A percentile compares a stretch with the other conserved stretches of the same genome.
These are phyloP conservation scores for Campoplex nolae DNA, from an alignment of 2,888 invertebrate genomes.

Conservation along the genomic window DNA sequence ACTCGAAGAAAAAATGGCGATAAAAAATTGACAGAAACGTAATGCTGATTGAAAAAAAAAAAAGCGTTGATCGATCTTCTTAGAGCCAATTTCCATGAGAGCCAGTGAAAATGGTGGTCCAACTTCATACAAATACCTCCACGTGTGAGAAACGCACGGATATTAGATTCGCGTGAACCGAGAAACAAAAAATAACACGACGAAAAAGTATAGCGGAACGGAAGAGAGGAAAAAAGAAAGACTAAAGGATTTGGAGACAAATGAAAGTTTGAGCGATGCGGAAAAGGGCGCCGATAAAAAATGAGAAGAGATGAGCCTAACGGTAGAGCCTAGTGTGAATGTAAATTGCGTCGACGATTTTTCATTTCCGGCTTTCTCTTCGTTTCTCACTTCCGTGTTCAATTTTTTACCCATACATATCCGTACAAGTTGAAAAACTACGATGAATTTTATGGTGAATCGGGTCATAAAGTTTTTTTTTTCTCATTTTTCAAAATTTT, in stretches of 20 bases:
- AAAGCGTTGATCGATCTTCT: background rate
- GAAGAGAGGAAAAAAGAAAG: background rate
- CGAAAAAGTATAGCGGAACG: constrained; percentile 2
- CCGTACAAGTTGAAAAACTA: background rate
- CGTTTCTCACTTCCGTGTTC: background rate
- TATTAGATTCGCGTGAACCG: background rate
- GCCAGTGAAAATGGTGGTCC: background rate
- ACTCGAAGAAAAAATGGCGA: background rate
- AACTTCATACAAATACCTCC: background rate
- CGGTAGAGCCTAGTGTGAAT: constrained; percentile 14
- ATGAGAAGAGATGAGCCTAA: constrained; percentile 5
- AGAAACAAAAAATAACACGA: constrained; percentile 1
- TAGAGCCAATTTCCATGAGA: background rate
- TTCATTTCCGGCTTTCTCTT: constrained; percentile 52
- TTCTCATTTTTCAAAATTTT: background rate
- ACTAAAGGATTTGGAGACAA: constrained; percentile 7
- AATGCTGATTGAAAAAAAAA: background rate
- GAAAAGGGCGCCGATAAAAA: constrained; percentile 14
- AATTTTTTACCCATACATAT: background rate
- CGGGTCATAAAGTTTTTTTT: background rate
- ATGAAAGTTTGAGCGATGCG: constrained; percentile 16
- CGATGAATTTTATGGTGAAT: background rate
- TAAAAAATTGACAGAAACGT: background rate
- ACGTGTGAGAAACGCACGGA: constrained; percentile 11
- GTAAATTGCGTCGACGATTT: constrained; percentile 56